Percentiles rank a stretch among this genome's conserved stretches.
phyloP scores from a whole-genome alignment of 2,888 invertebrate species.

The Apamea epomidion region DNA sequence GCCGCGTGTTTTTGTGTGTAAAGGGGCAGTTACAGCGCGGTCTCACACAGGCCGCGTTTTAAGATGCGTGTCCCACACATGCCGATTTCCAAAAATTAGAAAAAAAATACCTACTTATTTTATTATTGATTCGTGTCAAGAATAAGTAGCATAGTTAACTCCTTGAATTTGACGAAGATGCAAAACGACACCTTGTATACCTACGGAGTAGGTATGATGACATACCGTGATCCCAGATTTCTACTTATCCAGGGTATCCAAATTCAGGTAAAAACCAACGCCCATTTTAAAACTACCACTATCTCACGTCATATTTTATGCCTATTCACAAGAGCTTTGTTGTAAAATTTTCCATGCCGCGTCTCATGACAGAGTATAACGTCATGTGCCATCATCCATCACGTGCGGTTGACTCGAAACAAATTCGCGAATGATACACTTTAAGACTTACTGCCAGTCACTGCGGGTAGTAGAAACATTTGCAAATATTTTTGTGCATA shows the following conservation, averaged over 20 bases:
- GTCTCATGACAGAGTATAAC: slow-evolving; percentile 66
- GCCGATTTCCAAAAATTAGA: too few relatives aligned
- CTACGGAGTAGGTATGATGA: neutral
- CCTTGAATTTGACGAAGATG: too few relatives aligned
- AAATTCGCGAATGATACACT: slow-evolving; percentile 71
- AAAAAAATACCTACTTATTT: too few relatives aligned
- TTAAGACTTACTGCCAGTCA: slow-evolving; percentile 55
- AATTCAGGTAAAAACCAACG: neutral
- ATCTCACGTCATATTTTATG: slow-evolving; percentile 19
- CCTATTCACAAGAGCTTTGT: slow-evolving; percentile 44
- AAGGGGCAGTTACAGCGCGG: too few relatives aligned
- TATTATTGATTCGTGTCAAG: too few relatives aligned
- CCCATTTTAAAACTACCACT: neutral
- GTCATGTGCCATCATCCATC: slow-evolving; percentile 77
- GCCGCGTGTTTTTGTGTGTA: too few relatives aligned
- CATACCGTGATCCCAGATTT: too few relatives aligned
- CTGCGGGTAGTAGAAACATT: slow-evolving; percentile 41
- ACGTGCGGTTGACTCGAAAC: slow-evolving; percentile 72
- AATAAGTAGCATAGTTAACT: too few relatives aligned
- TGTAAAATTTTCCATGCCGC: slow-evolving; percentile 74
- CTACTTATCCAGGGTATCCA: neutral
- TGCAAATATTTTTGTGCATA: neutral
- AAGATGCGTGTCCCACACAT: too few relatives aligned
- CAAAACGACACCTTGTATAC: neutral
- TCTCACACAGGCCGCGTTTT: too few relatives aligned